These are phyloP conservation scores for Ceratitis capitata DNA, from an alignment of 1,140 invertebrate genomes.

Conservation along the genomic window DNA sequence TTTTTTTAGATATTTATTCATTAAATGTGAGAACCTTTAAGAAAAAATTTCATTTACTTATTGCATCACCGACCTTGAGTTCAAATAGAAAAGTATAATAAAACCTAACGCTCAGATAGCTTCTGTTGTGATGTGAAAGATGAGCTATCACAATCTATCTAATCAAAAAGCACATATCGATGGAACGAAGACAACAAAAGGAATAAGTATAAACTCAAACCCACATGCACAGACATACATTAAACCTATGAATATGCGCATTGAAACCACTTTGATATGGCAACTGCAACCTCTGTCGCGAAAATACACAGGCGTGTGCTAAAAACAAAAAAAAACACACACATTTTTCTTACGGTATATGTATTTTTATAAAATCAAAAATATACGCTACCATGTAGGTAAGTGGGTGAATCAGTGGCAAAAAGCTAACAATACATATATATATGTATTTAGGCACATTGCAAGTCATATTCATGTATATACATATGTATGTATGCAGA, in stretches of 20 bases:
- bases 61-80: too few species aligned
- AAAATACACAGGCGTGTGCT: background rate
- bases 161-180: background rate
- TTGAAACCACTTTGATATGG: background rate
- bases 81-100: too few species aligned
- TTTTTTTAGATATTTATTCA: too few species aligned
- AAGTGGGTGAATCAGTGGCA: slow-evolving; percentile 7
- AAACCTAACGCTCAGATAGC: too few species aligned
- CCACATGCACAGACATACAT: background rate
- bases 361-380: background rate
- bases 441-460: background rate
- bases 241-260: background rate
- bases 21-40: too few species aligned
- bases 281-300: background rate
- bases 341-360: too few species aligned
- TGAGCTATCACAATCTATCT: too few species aligned
- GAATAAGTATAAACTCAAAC: background rate
- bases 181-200: background rate
- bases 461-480: background rate
- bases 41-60: too few species aligned
- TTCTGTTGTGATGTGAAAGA: too few species aligned
- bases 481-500: background rate
- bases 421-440: background rate
- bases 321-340: too few species aligned
- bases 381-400: background rate